Evolutionary conservation across 2,888 invertebrate genomes (phyloP).

Genomic region (Zonitis immaculata): DNA sequence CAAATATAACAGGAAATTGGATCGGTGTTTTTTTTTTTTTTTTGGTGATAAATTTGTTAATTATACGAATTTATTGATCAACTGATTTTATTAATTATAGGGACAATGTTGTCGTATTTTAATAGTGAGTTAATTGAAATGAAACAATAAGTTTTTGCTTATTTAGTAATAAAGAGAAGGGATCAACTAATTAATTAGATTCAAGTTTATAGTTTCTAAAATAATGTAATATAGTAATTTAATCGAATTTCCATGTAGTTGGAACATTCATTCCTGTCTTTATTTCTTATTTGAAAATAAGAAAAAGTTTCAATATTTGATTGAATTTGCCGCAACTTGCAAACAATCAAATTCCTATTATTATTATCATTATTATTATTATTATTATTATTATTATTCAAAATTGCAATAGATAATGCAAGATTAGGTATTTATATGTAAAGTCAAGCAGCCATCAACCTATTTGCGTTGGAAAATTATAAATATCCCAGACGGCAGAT

Average conservation of each 20-base stretch:
- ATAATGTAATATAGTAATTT: background rate
- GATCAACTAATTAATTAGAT: constrained; percentile 2
- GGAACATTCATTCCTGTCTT: background rate
- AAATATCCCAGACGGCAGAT: constrained; percentile 39
- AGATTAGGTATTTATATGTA: background rate
- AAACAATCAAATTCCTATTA: constrained; percentile 5
- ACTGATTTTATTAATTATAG: constrained; percentile 2
- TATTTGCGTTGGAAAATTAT: constrained; percentile 34
- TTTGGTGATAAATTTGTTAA: too few relatives aligned
- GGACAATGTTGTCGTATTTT: background rate
- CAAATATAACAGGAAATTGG: too few relatives aligned
- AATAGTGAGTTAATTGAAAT: constrained; percentile 4
- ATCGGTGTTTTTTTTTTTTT: background rate
- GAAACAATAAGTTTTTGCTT: constrained; percentile 3
- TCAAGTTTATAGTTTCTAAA: background rate
- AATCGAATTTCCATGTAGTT: constrained; percentile 1
- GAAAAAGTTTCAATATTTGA: background rate
- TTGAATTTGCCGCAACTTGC: constrained; percentile 16
- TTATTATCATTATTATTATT: too few relatives aligned
- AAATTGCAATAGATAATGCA: too few relatives aligned
- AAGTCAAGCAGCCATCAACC: constrained; percentile 11
- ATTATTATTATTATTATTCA: too few relatives aligned
- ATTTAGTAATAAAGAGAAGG: background rate
- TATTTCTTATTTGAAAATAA: background rate
- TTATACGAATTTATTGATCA: background rate